Evolutionary conservation across 2,888 invertebrate species (phyloP).

Genomic region (Rhagium mordax): DNA sequence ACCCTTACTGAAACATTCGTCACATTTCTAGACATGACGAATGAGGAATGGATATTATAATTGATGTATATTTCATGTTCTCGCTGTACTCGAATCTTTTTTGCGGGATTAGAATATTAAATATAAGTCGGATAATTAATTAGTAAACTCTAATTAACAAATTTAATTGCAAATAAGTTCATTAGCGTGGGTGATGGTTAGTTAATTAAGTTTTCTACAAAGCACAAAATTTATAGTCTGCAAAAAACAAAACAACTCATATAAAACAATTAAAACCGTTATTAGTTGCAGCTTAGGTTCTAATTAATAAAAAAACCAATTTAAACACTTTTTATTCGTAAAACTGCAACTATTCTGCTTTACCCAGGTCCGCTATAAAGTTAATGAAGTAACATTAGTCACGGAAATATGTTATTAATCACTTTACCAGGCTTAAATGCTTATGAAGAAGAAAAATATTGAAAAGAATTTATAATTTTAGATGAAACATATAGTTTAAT

Average conservation of each 20-base stretch:
- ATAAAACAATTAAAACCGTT: constrained; percentile 11
- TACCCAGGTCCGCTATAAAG: not conserved
- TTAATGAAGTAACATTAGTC: not conserved
- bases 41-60: not conserved
- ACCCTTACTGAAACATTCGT: not conserved
- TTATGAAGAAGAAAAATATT: too few relatives aligned
- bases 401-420: not conserved
- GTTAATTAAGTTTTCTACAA: constrained; percentile 23
- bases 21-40: not conserved
- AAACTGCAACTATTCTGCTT: not conserved
- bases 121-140: not conserved
- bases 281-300: constrained; percentile 4
- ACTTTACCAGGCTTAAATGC: too few relatives aligned
- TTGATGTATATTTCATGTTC: not conserved
- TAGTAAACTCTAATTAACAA: not conserved
- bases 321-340: not conserved
- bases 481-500: too few relatives aligned
- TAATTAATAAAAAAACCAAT: constrained; percentile 15
- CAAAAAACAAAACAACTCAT: constrained; percentile 3
- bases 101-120: not conserved
- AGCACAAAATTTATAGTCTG: not conserved
- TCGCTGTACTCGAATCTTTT: not conserved
- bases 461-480: too few relatives aligned
- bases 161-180: not conserved
- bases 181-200: not conserved